phyloP scores from a whole-genome alignment of 2,888 invertebrate species.

The Listrodromus nycthemerus region DNA sequence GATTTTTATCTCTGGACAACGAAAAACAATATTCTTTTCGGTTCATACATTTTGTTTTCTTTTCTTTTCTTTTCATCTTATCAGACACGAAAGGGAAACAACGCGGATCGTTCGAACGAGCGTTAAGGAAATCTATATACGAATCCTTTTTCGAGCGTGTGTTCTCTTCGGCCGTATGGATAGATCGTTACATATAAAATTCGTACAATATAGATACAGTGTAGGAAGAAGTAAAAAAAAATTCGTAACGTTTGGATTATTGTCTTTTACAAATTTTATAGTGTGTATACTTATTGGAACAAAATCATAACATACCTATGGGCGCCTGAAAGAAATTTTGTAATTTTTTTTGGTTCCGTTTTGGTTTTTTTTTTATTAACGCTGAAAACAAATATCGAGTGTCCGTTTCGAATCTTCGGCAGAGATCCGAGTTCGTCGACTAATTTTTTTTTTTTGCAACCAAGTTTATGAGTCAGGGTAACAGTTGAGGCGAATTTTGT shows the following conservation, averaged over 20 bases:
- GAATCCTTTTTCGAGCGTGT: slow-evolving; percentile 46
- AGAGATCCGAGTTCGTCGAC: slow-evolving; percentile 21
- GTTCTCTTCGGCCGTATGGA: slow-evolving; percentile 58
- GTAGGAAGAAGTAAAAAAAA: slow-evolving; percentile 38
- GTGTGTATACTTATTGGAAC: slow-evolving; percentile 78
- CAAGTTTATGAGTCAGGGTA: neutral
- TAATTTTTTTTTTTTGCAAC: neutral
- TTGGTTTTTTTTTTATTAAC: slow-evolving; percentile 73
- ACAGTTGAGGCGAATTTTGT: neutral
- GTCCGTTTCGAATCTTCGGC: slow-evolving; percentile 58
- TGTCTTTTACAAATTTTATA: slow-evolving; percentile 42
- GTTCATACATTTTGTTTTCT: neutral
- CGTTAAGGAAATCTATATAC: slow-evolving; percentile 44
- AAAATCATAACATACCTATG: slow-evolving; percentile 84
- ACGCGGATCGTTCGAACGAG: slow-evolving; percentile 29
- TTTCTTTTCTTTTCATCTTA: neutral
- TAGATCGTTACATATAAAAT: slow-evolving; percentile 23
- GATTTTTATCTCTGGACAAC: neutral
- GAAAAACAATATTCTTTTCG: neutral
- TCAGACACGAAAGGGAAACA: slow-evolving; percentile 49
- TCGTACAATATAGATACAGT: slow-evolving; percentile 22
- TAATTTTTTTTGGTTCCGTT: slow-evolving; percentile 40
- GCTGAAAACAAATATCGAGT: slow-evolving; percentile 78
- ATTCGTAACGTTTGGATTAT: slow-evolving; percentile 22
- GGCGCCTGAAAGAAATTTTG: slow-evolving; percentile 81